Conservation (phyloP, 2,888 invertebrate genomes). For the Lasioglossum morio region DNA sequence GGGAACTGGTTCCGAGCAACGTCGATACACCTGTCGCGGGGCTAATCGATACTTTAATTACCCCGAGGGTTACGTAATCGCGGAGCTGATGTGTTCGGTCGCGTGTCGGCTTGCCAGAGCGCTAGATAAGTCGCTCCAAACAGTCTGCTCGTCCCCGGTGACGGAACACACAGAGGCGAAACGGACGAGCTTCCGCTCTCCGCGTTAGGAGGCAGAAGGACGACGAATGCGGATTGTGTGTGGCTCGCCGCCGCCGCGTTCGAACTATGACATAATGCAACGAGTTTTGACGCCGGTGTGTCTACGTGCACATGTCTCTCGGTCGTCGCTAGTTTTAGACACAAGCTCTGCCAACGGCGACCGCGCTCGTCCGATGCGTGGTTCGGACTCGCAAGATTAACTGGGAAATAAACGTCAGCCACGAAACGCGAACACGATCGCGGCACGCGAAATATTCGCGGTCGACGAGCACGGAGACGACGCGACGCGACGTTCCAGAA, state of each 20-base stretch:
- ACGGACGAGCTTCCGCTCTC: conserved; percentile 12
- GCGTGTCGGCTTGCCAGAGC: not conserved
- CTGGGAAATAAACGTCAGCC: not conserved
- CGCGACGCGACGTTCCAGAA: not conserved
- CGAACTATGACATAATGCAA: conserved; percentile 77
- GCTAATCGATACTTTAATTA: conserved; percentile 51
- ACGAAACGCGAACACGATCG: not conserved
- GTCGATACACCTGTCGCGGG: conserved; percentile 43
- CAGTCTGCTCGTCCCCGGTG: not conserved
- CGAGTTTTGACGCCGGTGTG: conserved; percentile 81
- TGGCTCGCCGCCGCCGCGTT: conserved; percentile 29
- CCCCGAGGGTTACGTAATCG: conserved; percentile 43
- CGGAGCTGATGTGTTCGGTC: not conserved
- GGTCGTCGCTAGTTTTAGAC: conserved; percentile 78
- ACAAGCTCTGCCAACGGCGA: conserved; percentile 71
- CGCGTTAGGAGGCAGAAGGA: conserved; percentile 22
- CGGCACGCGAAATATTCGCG: not conserved
- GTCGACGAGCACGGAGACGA: not conserved
- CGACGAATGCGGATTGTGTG: conserved; percentile 30
- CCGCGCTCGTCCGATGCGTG: conserved; percentile 19
- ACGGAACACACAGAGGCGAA: not conserved
- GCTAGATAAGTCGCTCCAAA: conserved; percentile 6
- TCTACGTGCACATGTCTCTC: conserved; percentile 78
- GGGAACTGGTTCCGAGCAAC: not conserved
- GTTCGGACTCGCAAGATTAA: not conserved